These are phyloP conservation scores for Amphiprion clarkii DNA, from an alignment of 2,797 vertebrate genomes.

Conservation along the genomic window DNA sequence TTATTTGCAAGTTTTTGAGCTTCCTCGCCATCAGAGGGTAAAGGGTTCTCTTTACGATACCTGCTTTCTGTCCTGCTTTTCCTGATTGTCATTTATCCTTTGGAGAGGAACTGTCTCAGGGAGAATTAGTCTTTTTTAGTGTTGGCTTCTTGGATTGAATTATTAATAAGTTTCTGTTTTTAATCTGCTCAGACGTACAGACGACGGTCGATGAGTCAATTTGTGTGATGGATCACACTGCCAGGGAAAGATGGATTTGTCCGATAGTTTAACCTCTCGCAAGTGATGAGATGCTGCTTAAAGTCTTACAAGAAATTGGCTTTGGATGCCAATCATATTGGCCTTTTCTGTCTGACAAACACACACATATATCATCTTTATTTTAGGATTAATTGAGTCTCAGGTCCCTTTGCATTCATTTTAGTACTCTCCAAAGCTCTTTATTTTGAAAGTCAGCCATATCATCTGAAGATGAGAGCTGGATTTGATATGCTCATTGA, in stretches of 20 bases:
- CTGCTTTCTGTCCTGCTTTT: slow-evolving; percentile 33
- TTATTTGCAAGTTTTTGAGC: slow-evolving; percentile 45
- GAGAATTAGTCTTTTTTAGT: slow-evolving; percentile 53
- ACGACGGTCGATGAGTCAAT: slow-evolving; percentile 59
- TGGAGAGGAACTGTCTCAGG: slow-evolving; percentile 33
- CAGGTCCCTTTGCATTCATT: slow-evolving; percentile 13
- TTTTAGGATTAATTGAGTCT: slow-evolving; percentile 45
- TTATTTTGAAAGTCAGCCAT: slow-evolving; percentile 42
- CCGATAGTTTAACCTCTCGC: slow-evolving; percentile 63
- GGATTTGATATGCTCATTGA: slow-evolving; percentile 49
- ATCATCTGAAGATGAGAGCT: slow-evolving; percentile 32
- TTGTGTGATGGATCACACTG: slow-evolving; percentile 65
- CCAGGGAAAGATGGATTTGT: slow-evolving; percentile 59
- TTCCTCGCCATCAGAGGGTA: slow-evolving; percentile 21
- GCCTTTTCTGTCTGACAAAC: slow-evolving; percentile 39
- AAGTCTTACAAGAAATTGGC: slow-evolving; percentile 32
- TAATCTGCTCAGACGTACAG: slow-evolving; percentile 63
- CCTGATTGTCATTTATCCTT: slow-evolving; percentile 61
- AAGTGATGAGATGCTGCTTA: slow-evolving; percentile 37
- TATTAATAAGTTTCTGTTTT: slow-evolving; percentile 72
- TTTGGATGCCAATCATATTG: slow-evolving; percentile 56
- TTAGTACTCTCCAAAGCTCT: slow-evolving; percentile 15
- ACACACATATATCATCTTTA: slow-evolving; percentile 49
- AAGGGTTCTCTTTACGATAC: slow-evolving; percentile 9
- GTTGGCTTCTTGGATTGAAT: slow-evolving; percentile 61